phyloP scores from a whole-genome alignment of 2,113 vertebrate genomes.

The Cavia aperea region DNA sequence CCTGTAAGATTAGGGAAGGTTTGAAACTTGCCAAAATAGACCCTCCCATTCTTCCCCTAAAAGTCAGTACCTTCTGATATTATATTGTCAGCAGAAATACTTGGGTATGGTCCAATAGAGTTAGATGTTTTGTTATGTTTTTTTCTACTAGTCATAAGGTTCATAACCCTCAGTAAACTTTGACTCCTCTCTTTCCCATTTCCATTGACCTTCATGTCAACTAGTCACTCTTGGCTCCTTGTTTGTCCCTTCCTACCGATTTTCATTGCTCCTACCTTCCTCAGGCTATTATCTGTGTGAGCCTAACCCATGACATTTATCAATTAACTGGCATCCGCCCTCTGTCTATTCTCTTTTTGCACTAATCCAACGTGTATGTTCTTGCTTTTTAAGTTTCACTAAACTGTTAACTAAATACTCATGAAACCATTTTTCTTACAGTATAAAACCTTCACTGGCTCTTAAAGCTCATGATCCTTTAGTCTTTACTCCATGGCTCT shows the following conservation, averaged over 20 bases:
- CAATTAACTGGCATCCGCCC: neutral
- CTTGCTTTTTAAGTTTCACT: neutral
- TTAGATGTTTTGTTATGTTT: neutral
- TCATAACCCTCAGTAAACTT: conserved; percentile 8
- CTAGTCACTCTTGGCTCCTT: neutral
- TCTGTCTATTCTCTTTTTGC: neutral
- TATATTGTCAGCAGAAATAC: conserved; percentile 50
- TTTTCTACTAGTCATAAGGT: neutral
- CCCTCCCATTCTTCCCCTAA: conserved; percentile 8
- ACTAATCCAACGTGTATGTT: neutral
- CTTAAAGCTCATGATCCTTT: neutral
- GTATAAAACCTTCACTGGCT: neutral
- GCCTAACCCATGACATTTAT: neutral
- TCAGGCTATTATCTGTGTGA: neutral
- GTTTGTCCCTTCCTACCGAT: neutral
- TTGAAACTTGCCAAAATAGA: conserved; percentile 42
- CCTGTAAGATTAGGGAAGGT: conserved; percentile 48
- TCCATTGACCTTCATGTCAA: neutral
- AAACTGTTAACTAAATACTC: neutral
- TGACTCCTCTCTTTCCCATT: neutral
- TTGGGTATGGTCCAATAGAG: conserved; percentile 4
- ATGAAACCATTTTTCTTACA: neutral
- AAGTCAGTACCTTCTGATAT: conserved; percentile 41
- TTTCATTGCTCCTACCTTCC: neutral
- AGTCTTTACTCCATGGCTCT: neutral